Conservation (phyloP, 2,888 invertebrate species). For the Cloeon dipterum region DNA sequence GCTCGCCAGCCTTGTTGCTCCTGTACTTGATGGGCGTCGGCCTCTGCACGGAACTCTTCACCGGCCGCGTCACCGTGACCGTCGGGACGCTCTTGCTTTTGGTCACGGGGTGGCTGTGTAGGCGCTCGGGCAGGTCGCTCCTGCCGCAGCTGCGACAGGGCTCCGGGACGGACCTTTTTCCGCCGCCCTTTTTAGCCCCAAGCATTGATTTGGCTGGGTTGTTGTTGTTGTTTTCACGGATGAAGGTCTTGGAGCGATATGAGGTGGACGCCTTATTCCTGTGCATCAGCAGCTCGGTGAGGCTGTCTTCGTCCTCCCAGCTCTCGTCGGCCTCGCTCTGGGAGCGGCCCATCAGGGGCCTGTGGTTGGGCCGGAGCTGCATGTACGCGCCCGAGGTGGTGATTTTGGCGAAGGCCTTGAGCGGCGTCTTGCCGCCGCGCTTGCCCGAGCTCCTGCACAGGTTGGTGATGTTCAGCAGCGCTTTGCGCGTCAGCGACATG, state of each 20-base stretch:
- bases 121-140: constrained; percentile 39
- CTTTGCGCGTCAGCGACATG: constrained; percentile 28
- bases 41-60: constrained; percentile 24
- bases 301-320: background rate
- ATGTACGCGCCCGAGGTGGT: background rate
- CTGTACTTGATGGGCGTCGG: constrained; percentile 20
- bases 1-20: background rate
- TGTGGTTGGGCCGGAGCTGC: background rate
- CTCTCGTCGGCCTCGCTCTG: no score
- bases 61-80: constrained; percentile 2
- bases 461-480: constrained; percentile 19
- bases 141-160: constrained; percentile 43
- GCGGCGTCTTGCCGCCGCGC: constrained; percentile 13
- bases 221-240: background rate
- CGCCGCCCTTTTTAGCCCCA: constrained; percentile 6
- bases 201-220: constrained; percentile 4
- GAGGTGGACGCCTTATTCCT: background rate
- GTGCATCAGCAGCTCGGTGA: background rate
- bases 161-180: constrained; percentile 19
- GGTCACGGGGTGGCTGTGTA: constrained; percentile 26
- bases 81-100: constrained; percentile 4
- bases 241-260: background rate
- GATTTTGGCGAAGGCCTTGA: background rate
- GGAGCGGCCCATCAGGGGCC: background rate
- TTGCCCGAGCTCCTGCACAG: constrained; percentile 16